Evolutionary conservation across 1,140 invertebrate genomes (phyloP), one percentile per base, ranked within the genome.

Genomic region (Cephus cinctus): DNA sequence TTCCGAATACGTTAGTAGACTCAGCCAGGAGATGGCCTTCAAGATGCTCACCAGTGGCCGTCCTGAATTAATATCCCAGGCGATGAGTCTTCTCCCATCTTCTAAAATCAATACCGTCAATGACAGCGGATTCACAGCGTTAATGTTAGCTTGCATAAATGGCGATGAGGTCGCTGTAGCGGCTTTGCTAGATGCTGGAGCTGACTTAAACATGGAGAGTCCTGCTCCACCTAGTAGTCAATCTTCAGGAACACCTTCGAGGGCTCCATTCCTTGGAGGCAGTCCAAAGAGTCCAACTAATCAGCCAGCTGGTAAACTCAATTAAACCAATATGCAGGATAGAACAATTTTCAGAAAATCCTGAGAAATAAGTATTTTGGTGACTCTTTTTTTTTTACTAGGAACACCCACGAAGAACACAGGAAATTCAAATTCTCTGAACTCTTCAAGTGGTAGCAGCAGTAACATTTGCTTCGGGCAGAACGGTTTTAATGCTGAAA

Each of bases 61-160:
- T 1, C 76, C 85, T 0, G 91, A 94, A 54, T 71, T 94, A 2
- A 80, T 93, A 25, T 81, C 86, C 5, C 89, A 92, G 59, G 90
- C 89, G 0, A 67, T 89, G 1, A 75, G 86, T 5, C 73, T 94
- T 16, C 72, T 95, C 30, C 90, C 91, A 1, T 63, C 82, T 0
- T 79, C 83, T 0, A 89, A 89, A 36, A 61, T 83, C 27, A 89
- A 93, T 59, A 89, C 89, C 0, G 78, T 90, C 0, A 90, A 92
- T 60, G 84, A 89, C 12, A 81, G 82, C 12, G 91, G 91, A 0
- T 78, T 92, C 21, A 90, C 89, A 0, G 86, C 87, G 0, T 69
- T 94, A 4, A 94, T 94, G 90, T 72, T 91, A 21, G 86, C 90
- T 0, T 85, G 86, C 25, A 78, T 92, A 1, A 80, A 84, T 4